Evolutionary conservation across 2,113 vertebrate species (phyloP).

Genomic region (Mus pahari): DNA sequence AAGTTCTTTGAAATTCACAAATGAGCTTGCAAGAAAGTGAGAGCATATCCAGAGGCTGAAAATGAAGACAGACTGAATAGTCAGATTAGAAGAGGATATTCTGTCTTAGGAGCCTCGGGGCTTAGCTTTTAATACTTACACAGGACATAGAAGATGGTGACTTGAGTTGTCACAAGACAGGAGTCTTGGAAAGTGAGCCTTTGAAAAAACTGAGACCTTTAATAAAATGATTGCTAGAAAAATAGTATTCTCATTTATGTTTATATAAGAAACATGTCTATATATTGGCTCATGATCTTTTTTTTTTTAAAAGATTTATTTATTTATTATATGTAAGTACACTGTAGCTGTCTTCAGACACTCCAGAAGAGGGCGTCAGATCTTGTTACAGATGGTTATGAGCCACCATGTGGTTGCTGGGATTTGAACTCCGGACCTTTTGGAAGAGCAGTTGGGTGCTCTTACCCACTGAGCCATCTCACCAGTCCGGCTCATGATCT

Average conservation of each 20-base stretch:
- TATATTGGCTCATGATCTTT: not conserved
- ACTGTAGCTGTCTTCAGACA: too few relatives aligned
- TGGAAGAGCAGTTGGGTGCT: too few relatives aligned
- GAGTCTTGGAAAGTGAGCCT: not conserved
- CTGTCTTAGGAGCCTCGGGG: not conserved
- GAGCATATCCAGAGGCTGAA: not conserved
- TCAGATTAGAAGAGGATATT: not conserved
- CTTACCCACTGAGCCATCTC: too few relatives aligned
- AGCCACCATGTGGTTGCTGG: too few relatives aligned
- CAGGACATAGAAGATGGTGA: not conserved
- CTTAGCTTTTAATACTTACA: conserved; percentile 24
- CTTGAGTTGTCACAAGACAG: not conserved
- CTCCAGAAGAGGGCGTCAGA: too few relatives aligned
- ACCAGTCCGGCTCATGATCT: too few relatives aligned
- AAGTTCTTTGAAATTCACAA: not conserved
- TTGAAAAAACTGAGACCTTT: not conserved
- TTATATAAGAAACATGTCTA: not conserved
- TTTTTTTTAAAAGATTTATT: too few relatives aligned
- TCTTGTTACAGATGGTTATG: too few relatives aligned
- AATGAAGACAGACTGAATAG: conserved; percentile 28
- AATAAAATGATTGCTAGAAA: conserved; percentile 48
- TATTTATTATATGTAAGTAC: too few relatives aligned
- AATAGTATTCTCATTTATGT: not conserved
- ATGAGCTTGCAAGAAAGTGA: conserved; percentile 2
- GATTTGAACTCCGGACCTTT: too few relatives aligned